A percentile compares a stretch with the other conserved stretches of the same genome.
These are phyloP conservation scores for Erebia palarica DNA, from an alignment of 2,888 invertebrate genomes.

Conservation along the genomic window DNA sequence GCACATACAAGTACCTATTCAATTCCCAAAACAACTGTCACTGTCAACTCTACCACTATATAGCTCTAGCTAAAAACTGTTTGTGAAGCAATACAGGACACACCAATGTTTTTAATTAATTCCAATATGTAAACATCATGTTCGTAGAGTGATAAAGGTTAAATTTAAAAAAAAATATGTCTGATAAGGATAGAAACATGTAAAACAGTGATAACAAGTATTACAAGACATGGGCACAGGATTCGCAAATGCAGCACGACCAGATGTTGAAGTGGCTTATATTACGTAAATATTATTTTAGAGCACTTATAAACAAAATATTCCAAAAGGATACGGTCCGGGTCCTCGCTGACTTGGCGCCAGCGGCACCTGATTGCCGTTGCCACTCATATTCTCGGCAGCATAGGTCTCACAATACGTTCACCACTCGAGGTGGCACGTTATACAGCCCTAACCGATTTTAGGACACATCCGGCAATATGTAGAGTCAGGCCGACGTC, in stretches of 20 bases:
- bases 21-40: not conserved
- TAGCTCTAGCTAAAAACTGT: not conserved
- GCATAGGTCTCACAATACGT: slow-evolving; percentile 83
- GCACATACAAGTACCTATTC: too few relatives aligned
- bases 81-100: not conserved
- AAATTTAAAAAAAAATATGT: slow-evolving; percentile 3
- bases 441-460: slow-evolving; percentile 79
- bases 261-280: slow-evolving; percentile 71
- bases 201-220: slow-evolving; percentile 28
- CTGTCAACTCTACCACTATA: not conserved
- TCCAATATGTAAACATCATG: slow-evolving; percentile 5
- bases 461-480: slow-evolving; percentile 82
- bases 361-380: slow-evolving; percentile 85
- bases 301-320: slow-evolving; percentile 46
- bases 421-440: slow-evolving; percentile 85
- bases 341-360: slow-evolving; percentile 83
- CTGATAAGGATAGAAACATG: slow-evolving; percentile 11
- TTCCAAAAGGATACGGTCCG: slow-evolving; percentile 83
- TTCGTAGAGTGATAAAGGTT: slow-evolving; percentile 7
- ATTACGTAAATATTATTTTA: slow-evolving; percentile 77
- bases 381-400: slow-evolving; percentile 84
- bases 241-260: slow-evolving; percentile 69
- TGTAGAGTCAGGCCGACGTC: slow-evolving; percentile 72
- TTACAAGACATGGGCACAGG: slow-evolving; percentile 30
- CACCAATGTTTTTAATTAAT: not conserved